phyloP scores from a whole-genome alignment of 2,797 vertebrate species.

The Eurystomus glaucurus region DNA sequence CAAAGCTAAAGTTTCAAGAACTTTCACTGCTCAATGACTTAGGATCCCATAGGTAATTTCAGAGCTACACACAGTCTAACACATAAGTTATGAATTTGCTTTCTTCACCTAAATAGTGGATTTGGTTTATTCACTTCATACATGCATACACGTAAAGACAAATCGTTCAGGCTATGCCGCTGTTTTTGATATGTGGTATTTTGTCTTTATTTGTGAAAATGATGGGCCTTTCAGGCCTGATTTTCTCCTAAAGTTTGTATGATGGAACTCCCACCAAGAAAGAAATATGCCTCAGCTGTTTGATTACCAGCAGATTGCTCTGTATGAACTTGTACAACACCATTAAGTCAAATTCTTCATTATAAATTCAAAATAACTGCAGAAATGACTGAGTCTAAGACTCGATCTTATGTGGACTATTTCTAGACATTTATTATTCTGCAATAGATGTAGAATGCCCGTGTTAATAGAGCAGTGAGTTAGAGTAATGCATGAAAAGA shows the following conservation, averaged over 20 bases:
- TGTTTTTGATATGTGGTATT: not conserved
- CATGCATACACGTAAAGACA: fast-evolving
- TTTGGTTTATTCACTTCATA: not conserved
- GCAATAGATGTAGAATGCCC: not conserved
- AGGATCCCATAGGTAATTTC: not conserved
- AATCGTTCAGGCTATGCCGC: not conserved
- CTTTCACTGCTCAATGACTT: not conserved
- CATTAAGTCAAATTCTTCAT: constrained; percentile 54
- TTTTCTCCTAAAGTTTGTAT: not conserved
- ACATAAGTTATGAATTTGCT: not conserved
- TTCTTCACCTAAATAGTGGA: too few species aligned
- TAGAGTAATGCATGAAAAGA: not conserved
- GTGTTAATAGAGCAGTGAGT: not conserved
- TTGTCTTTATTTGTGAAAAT: not conserved
- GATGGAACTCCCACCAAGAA: constrained; percentile 34
- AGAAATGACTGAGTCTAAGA: constrained; percentile 26
- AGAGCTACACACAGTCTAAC: not conserved
- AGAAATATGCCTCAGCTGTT: not conserved
- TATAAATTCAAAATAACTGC: constrained; percentile 64
- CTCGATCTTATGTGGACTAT: not conserved
- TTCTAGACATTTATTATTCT: not conserved
- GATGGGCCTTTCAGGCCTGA: not conserved
- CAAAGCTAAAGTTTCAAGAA: not conserved
- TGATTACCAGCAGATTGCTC: constrained; percentile 33
- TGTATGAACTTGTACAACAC: constrained; percentile 54